Evolutionary conservation across 2,113 vertebrate genomes (phyloP).

Genomic region (Drymodes brunneopygia): DNA sequence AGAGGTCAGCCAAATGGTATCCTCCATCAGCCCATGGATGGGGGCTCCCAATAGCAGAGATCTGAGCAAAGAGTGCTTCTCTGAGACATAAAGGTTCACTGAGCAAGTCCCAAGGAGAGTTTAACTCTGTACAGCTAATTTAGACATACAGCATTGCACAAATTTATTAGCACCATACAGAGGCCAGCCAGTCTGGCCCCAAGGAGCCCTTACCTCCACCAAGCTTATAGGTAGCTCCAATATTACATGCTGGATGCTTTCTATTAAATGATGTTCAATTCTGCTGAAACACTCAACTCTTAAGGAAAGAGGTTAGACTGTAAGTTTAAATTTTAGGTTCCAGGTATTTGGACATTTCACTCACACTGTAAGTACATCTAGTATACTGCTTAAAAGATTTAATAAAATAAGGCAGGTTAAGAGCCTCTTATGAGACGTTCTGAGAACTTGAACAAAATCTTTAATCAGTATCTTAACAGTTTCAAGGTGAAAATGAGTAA

Average conservation of each 20-base stretch:
- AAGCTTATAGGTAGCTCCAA: background rate
- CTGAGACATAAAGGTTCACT: background rate
- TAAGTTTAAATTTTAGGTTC: background rate
- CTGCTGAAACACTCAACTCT: background rate
- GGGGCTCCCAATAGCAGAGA: background rate
- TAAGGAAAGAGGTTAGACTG: background rate
- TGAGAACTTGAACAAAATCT: background rate
- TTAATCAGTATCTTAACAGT: background rate
- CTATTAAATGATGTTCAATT: background rate
- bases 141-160: rapidly evolving
- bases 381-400: background rate
- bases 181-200: background rate
- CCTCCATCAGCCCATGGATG: background rate
- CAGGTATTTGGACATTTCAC: background rate
- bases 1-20: background rate
- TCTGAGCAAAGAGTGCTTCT: background rate
- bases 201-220: rapidly evolving
- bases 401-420: background rate
- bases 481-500: background rate
- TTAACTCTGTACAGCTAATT: background rate
- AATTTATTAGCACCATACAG: background rate
- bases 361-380: background rate
- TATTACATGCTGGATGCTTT: background rate
- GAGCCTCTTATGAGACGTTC: background rate
- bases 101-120: background rate